Conservation (phyloP, 2,797 vertebrate genomes). For the Rhabdophis nuchalis region DNA sequence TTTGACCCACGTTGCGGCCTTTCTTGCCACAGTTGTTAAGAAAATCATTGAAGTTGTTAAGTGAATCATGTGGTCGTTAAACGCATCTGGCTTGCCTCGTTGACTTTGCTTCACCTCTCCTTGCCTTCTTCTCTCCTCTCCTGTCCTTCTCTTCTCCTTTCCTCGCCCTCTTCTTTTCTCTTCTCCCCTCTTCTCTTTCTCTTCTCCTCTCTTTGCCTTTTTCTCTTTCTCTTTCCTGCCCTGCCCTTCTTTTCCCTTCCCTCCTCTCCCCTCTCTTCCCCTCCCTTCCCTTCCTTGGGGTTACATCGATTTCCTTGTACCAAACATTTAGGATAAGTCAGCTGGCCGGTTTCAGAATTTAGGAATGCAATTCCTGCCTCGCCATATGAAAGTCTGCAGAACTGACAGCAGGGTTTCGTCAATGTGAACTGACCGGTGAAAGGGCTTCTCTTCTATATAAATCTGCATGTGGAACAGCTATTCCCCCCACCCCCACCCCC, state of each 20-base stretch:
- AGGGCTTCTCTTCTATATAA: not conserved
- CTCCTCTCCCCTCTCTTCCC: not conserved
- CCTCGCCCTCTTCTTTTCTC: too few relatives aligned
- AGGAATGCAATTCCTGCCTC: not conserved
- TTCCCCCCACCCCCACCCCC: not conserved
- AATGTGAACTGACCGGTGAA: not conserved
- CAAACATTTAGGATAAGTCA: not conserved
- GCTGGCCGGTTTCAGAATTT: not conserved
- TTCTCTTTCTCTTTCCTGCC: too few relatives aligned
- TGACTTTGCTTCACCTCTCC: too few relatives aligned
- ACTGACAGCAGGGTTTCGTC: not conserved
- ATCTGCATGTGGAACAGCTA: not conserved
- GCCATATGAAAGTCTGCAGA: not conserved
- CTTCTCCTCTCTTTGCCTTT: too few relatives aligned
- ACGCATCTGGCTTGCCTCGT: too few relatives aligned
- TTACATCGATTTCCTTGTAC: not conserved
- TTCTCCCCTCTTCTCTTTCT: too few relatives aligned
- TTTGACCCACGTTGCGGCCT: not conserved
- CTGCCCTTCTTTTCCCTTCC: not conserved
- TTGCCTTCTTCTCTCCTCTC: too few relatives aligned
- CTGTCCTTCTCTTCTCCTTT: too few relatives aligned
- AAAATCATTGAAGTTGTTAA: not conserved
- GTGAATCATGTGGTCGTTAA: too few relatives aligned
- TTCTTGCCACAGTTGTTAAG: not conserved
- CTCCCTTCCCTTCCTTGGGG: not conserved